These are phyloP conservation scores for Stegostoma tigrinum DNA, from an alignment of 2,113 vertebrate genomes.

Conservation along the genomic window DNA sequence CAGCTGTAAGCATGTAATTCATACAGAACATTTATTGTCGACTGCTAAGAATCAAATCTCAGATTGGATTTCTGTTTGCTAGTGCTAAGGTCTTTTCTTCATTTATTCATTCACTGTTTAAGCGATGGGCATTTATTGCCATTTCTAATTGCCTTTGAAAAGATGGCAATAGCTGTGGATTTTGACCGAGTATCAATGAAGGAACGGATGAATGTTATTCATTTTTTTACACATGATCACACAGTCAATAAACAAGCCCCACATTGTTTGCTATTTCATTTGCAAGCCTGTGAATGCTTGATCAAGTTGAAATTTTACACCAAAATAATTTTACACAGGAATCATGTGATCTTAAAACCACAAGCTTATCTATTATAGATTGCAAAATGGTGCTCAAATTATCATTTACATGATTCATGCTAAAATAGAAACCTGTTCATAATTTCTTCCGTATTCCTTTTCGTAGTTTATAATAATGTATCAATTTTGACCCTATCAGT, in stretches of 20 bases:
- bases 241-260: background rate
- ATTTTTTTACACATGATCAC: background rate
- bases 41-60: no score
- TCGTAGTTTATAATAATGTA: conserved; percentile 59
- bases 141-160: no score
- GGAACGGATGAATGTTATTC: no score
- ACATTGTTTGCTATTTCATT: background rate
- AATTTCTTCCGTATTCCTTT: conserved; percentile 18
- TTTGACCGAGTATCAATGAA: no score
- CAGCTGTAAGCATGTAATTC: no score
- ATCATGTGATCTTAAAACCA: background rate
- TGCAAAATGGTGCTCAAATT: background rate
- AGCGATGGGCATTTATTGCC: no score
- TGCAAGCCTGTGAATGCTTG: background rate
- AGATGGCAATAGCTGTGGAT: no score
- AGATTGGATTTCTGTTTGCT: no score
- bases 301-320: background rate
- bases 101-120: background rate
- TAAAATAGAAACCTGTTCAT: background rate
- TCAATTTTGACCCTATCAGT: conserved; percentile 56
- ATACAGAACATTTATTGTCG: no score
- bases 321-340: background rate
- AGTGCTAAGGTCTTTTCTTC: background rate
- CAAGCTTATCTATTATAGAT: background rate
- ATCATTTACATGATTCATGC: background rate